These are phyloP conservation scores for Xanthorhoe designata DNA, from an alignment of 2,888 invertebrate species.

Conservation along the genomic window DNA sequence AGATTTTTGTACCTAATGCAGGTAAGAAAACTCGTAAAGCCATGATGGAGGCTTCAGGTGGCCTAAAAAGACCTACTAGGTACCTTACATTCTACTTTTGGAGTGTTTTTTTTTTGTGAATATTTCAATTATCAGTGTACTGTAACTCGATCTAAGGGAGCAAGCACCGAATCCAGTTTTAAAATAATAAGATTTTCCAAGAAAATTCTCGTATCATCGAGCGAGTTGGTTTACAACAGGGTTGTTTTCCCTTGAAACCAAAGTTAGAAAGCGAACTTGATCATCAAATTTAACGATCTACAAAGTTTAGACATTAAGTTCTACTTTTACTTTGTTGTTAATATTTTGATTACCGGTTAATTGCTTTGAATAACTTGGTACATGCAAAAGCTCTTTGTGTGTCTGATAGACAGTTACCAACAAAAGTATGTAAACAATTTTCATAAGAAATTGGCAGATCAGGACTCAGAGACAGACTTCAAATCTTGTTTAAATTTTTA, in stretches of 20 bases:
- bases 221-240: conserved; percentile 54
- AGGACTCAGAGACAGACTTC: no score
- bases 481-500: no score
- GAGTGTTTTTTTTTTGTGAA: no score
- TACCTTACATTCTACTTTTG: no score
- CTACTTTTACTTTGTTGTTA: conserved; percentile 56
- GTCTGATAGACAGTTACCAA: not conserved
- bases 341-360: conserved; percentile 54
- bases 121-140: no score
- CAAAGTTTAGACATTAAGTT: conserved; percentile 63
- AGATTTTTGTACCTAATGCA: no score
- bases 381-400: conserved; percentile 38
- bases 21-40: no score
- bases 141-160: no score
- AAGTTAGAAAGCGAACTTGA: conserved; percentile 66
- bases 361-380: conserved; percentile 42
- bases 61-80: no score
- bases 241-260: conserved; percentile 67
- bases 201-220: not conserved
- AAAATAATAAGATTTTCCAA: no score
- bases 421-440: not conserved
- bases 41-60: no score
- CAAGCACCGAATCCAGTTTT: no score
- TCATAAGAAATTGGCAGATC: not conserved
- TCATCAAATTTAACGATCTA: conserved; percentile 70